Base-by-base conservation (phyloP, 2,113 vertebrate genomes). In the Eulemur macaco region DNA sequence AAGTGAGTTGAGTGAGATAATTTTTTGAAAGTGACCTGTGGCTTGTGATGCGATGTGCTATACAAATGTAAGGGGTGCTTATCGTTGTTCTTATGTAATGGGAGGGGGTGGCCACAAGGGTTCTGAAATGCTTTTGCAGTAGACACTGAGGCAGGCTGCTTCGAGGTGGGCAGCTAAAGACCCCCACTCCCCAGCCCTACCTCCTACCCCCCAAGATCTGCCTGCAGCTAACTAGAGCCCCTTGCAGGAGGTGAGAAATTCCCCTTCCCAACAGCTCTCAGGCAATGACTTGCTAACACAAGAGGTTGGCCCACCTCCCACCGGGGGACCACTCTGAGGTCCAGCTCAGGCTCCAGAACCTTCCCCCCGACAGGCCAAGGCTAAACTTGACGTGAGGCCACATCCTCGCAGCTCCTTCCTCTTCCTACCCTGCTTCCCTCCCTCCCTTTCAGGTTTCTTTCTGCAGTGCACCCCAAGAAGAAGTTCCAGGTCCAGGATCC, bases 11-110 rank as follows among this genome's bases (percentile, higher is more conserved):
- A 56, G 64, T 47, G 23, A 23, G 34, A 86, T 47, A 6, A 37
- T 20, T 47, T 45, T 56, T n/a, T 14, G 7, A 47, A 66, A 58
- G 60, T 0, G 0, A 10, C 20, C n/a, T 9, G 4, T 3, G n/a
- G 64, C 17, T 69, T 7, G n/a, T 47, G 50, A 37, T 8, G 54
- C 54, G 2, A 56, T 7, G 42, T 2, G 13, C 11, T 31, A 10
- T 13, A 10, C 0, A 21, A 66, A 25, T 17, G 0, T n/a, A 64
- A 37, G n/a, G 20, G 21, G 29, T 20, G 50, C 39, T 39, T 29
- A 18, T 17, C 13, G 12, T 47, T 8, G 47, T 34, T 54, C 42
- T n/a, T 17, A 77, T 3, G 47, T 42, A 68, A 47, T 7, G 42
- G 77, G n/a, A 58, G 18, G 7, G 15, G 21, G n/a, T 0, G 1